Evolutionary conservation across 2,888 invertebrate species (phyloP).

Genomic region (Cheilosia soror): DNA sequence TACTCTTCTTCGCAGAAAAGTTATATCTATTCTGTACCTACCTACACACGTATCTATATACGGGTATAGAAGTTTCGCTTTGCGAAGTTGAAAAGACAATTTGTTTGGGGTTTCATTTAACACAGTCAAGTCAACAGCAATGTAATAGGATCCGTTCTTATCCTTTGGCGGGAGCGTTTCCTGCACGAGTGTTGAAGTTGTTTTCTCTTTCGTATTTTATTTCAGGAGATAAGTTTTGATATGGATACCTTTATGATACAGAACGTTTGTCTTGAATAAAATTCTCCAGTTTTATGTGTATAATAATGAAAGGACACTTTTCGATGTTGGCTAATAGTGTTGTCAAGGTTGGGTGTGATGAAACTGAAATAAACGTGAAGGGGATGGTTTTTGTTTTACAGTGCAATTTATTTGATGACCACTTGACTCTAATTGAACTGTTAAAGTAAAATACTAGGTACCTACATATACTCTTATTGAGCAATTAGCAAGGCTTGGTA

Average conservation of each 20-base stretch:
- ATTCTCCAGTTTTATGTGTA: constrained; percentile 11
- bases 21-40: not conserved
- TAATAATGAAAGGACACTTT: not conserved
- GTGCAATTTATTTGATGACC: too few species aligned
- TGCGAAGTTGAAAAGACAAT: constrained; percentile 55
- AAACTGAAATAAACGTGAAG: too few species aligned
- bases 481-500: too few species aligned
- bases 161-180: constrained; percentile 23
- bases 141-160: constrained; percentile 22
- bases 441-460: too few species aligned
- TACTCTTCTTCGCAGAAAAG: constrained; percentile 14
- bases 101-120: constrained; percentile 53
- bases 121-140: constrained; percentile 46
- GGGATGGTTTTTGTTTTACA: too few species aligned
- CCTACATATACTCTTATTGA: too few species aligned
- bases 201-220: constrained; percentile 12
- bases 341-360: too few species aligned
- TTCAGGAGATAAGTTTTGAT: constrained; percentile 15
- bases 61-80: constrained; percentile 9
- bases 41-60: not conserved
- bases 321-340: too few species aligned
- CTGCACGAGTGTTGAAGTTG: constrained; percentile 20
- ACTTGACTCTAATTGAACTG: too few species aligned
- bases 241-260: constrained; percentile 19
- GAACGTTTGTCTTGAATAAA: constrained; percentile 22